Evolutionary conservation across 2,113 vertebrate species (phyloP), one percentile per base, ranked within the genome.

Genomic region (Aythya baeri): DNA sequence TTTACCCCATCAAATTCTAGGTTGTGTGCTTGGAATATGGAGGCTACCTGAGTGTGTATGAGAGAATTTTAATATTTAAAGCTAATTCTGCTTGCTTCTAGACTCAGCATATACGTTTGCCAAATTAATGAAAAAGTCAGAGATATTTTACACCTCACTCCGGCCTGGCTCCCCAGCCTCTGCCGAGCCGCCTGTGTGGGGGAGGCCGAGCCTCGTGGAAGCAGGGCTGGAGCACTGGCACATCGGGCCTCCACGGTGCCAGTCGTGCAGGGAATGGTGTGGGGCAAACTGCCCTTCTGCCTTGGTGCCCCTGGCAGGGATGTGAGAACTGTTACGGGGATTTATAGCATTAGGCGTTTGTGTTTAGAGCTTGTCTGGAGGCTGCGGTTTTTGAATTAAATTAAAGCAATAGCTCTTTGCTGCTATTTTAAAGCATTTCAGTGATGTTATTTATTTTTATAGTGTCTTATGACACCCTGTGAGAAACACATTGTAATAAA

Each of bases 341-440:
- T 81, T 88, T 67, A 26, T 25, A 32, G 27, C 1, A 7, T 46
- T 34, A 38, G 50, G 46, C 16, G 23, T 68, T 52, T 88, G 68
- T 84, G 27, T 82, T 93, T 82, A 67, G 86, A 55, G 26, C 15
- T 88, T 43, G 21, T 78, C 52, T 88, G 68, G 70, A 67, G 83
- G 70, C 52, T 71, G 81, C 65, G 43, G 5, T 85, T 93, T 75
- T 72, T 2, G 91, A 86, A 76, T 76, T 83, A 92, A 86, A 95
- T 95, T 81, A 93, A 93, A 94, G 65, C 66, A 61, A 31, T 86
- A 92, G 41, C 65, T 96, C 65, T 72, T 86, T 1, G 3, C 38
- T 93, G 89, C 76, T 49, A 61, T 63, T 57, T 66, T 57, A 10
- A 86, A 83, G 74, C 32, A 61, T 72, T 90, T 75, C 79, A 61